These are phyloP conservation scores for Iselma pallidipennis DNA, from an alignment of 2,888 invertebrate genomes.

Conservation along the genomic window DNA sequence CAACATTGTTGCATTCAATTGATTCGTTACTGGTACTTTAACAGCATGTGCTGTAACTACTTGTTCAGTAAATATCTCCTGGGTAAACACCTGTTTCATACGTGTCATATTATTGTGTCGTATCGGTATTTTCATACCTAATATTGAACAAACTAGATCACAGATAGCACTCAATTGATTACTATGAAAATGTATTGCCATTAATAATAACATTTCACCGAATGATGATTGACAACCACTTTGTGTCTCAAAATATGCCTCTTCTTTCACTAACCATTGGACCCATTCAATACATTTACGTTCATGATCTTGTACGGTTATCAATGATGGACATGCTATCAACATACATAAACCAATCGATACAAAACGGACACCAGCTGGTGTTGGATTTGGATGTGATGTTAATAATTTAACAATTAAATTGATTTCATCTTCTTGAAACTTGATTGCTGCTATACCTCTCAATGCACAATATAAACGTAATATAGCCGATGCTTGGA, in stretches of 20 bases:
- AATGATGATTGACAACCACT: constrained; percentile 87
- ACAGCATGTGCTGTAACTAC: constrained; percentile 95
- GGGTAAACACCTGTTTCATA: constrained; percentile 92
- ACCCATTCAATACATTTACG: constrained; percentile 90
- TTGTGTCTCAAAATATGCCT: constrained; percentile 85
- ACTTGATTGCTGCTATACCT: constrained; percentile 92
- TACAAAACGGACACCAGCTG: constrained; percentile 90
- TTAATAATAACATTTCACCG: constrained; percentile 92
- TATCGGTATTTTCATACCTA: constrained; percentile 93
- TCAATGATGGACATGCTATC: constrained; percentile 87
- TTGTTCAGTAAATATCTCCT: constrained; percentile 97
- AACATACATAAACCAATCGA: constrained; percentile 93
- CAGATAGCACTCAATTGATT: constrained; percentile 92
- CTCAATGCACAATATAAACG: constrained; percentile 90
- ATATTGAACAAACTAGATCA: constrained; percentile 89
- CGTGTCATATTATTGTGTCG: constrained; percentile 84
- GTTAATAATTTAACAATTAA: constrained; percentile 83
- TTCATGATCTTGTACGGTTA: constrained; percentile 75
- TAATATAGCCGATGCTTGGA: constrained; percentile 87
- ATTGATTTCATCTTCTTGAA: constrained; percentile 89
- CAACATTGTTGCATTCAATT: constrained; percentile 83
- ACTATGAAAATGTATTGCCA: constrained; percentile 97
- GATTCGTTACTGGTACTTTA: constrained; percentile 91
- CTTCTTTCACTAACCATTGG: constrained; percentile 89
- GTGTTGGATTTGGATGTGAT: constrained; percentile 85